phyloP scores from a whole-genome alignment of 1,140 invertebrate species.

The Anastrepha ludens region DNA sequence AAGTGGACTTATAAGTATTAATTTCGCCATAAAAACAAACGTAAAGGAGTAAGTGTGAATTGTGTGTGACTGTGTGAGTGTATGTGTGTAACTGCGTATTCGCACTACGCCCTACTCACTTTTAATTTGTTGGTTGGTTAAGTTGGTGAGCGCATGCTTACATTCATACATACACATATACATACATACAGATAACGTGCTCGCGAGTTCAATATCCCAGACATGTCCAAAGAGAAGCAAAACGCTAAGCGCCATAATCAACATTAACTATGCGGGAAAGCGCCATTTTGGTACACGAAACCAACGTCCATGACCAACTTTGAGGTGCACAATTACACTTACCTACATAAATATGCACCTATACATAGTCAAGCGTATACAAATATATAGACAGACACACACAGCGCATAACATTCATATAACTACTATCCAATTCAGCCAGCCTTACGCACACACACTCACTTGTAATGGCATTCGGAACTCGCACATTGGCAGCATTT shows the following conservation, averaged over 20 bases:
- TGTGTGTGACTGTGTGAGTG: no score
- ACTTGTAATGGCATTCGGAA: background rate
- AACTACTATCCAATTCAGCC: background rate
- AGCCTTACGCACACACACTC: background rate
- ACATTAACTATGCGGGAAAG: constrained; percentile 1
- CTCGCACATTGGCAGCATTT: constrained; percentile 17
- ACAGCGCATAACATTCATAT: background rate
- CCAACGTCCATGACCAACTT: background rate
- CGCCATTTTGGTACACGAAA: background rate
- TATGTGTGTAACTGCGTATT: background rate
- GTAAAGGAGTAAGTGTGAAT: background rate
- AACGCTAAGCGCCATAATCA: constrained; percentile 1
- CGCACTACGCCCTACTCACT: background rate
- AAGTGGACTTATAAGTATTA: constrained; percentile 45
- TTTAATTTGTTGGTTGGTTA: background rate
- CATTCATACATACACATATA: background rate
- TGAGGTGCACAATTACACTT: background rate
- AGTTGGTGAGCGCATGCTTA: background rate
- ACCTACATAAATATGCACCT: background rate
- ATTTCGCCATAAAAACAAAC: background rate
- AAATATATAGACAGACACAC: no score
- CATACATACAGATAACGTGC: background rate
- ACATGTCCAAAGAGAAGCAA: no score
- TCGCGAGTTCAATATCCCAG: constrained; percentile 40
- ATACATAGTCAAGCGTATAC: background rate